Evolutionary conservation across 1,140 invertebrate species (phyloP).

Genomic region (Pachypeltis micranthus): DNA sequence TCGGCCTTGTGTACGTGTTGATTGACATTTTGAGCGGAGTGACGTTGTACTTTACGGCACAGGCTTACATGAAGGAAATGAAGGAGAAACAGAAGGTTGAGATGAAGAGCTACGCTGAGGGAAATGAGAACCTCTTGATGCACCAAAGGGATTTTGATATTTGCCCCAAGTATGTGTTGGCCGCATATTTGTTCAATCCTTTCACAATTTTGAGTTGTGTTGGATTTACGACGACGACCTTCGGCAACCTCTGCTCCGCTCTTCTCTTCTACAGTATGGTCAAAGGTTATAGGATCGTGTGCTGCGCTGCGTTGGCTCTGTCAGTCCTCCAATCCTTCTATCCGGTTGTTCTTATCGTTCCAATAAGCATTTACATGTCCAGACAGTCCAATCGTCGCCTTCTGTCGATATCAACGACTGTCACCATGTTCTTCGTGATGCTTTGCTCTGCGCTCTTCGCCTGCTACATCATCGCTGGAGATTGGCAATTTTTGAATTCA

Average conservation of each 20-base stretch:
- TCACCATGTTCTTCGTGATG: constrained; percentile 28
- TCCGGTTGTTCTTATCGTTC: constrained; percentile 70
- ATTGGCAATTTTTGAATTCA: constrained; percentile 59
- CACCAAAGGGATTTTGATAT: constrained; percentile 40
- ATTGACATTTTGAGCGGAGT: constrained; percentile 62
- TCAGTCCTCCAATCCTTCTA: constrained; percentile 77
- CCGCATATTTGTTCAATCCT: constrained; percentile 86
- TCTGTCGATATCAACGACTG: constrained; percentile 16
- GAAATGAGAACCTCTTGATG: constrained; percentile 46
- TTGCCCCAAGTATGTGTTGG: constrained; percentile 53
- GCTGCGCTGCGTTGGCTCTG: constrained; percentile 55
- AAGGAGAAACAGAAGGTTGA: constrained; percentile 27
- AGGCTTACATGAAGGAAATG: constrained; percentile 48
- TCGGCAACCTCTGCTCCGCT: constrained; percentile 74
- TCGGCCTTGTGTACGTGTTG: constrained; percentile 56
- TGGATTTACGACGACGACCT: constrained; percentile 79
- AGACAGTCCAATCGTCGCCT: constrained; percentile 10
- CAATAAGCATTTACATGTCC: constrained; percentile 37
- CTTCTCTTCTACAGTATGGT: constrained; percentile 54
- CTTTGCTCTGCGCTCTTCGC: constrained; percentile 31
- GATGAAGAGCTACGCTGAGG: constrained; percentile 39
- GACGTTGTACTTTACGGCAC: constrained; percentile 53
- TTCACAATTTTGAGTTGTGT: constrained; percentile 81
- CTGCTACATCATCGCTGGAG: constrained; percentile 37
- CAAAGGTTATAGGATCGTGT: constrained; percentile 44